These are phyloP conservation scores for Limnodromus scolopaceus DNA, from an alignment of 2,797 vertebrate genomes.

Conservation along the genomic window DNA sequence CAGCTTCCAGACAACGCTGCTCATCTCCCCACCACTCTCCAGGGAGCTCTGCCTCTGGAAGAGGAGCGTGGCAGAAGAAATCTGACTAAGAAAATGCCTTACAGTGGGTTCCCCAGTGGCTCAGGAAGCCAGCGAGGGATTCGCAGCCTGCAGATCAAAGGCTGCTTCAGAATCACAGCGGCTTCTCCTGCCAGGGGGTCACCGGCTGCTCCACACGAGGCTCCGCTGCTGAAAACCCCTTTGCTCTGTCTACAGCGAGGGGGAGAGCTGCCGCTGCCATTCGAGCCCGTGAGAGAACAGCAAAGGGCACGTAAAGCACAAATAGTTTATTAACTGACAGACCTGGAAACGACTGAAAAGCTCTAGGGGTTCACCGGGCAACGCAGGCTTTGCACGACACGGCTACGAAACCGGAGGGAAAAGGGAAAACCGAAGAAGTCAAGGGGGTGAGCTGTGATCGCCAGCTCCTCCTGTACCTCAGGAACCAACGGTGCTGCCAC, in stretches of 20 bases:
- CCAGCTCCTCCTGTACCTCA: background rate
- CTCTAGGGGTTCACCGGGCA: background rate
- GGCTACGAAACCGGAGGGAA: rapidly evolving
- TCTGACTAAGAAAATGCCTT: background rate
- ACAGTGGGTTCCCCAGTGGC: rapidly evolving
- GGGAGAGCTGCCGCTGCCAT: background rate
- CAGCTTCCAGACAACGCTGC: background rate
- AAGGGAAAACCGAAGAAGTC: background rate
- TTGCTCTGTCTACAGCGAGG: rapidly evolving
- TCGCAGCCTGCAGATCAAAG: background rate
- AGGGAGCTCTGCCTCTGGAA: background rate
- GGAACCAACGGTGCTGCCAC: background rate
- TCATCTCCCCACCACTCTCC: background rate
- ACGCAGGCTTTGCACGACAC: rapidly evolving
- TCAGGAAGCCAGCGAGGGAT: background rate
- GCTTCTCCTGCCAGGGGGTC: background rate
- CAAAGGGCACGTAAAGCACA: rapidly evolving
- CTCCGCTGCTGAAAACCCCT: background rate
- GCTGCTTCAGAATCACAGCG: background rate
- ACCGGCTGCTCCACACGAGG: background rate
- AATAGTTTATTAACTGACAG: background rate
- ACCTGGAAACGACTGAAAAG: background rate
- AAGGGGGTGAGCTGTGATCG: rapidly evolving
- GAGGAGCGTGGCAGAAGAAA: background rate
- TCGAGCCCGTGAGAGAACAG: background rate